A percentile compares a stretch with the other conserved stretches of the same genome.
Evolutionary conservation across 2,113 vertebrate species (phyloP).

Genomic region (Drymodes brunneopygia): DNA sequence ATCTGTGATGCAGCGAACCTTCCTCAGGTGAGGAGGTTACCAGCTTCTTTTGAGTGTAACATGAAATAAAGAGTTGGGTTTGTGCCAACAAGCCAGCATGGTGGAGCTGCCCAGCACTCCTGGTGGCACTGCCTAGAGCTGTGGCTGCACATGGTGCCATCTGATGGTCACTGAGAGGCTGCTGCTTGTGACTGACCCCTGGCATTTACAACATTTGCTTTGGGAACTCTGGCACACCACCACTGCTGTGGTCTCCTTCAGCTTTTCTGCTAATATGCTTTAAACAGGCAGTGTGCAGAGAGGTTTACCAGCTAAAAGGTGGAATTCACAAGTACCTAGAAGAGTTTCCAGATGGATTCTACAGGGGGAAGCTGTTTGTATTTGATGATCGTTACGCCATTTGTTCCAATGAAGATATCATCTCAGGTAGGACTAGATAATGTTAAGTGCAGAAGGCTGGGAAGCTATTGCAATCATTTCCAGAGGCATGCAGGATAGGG

Average conservation of each 20-base stretch:
- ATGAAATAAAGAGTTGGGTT: background rate
- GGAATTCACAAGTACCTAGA: constrained; percentile 98
- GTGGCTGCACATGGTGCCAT: background rate
- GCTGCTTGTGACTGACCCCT: background rate
- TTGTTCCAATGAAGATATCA: constrained; percentile 81
- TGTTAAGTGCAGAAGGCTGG: background rate
- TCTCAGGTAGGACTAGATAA: constrained; percentile 80
- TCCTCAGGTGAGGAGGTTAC: background rate
- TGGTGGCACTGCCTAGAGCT: background rate
- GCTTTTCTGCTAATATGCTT: constrained; percentile 32
- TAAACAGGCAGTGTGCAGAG: constrained; percentile 87
- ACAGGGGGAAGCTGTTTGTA: constrained; percentile 94
- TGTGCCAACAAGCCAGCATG: background rate
- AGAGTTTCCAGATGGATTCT: constrained; percentile 91
- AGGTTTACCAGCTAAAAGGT: constrained; percentile 93
- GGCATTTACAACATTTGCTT: background rate
- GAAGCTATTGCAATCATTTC: background rate
- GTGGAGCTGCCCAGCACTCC: background rate
- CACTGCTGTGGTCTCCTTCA: background rate
- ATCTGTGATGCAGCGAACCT: background rate
- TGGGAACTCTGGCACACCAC: background rate
- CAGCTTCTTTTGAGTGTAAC: background rate
- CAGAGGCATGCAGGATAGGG: background rate
- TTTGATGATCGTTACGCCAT: constrained; percentile 96
- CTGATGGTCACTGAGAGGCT: background rate